Evolutionary conservation across 1,140 invertebrate genomes (phyloP).

Genomic region (Cotesia typhae): DNA sequence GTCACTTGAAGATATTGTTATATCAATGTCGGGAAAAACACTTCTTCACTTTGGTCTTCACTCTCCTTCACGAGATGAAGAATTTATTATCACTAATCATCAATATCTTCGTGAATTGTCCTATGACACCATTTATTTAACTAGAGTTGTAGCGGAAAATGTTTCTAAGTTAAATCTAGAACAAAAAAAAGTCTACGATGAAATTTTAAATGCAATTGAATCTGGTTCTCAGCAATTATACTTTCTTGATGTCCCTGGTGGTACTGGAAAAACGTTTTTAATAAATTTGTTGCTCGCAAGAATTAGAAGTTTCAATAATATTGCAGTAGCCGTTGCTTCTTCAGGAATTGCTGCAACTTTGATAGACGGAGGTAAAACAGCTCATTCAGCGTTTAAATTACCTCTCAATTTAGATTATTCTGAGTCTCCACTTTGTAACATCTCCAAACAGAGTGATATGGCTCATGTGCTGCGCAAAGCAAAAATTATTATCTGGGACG

Average conservation of each 20-base stretch:
- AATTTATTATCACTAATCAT: background rate
- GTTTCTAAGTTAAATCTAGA: conserved; percentile 32
- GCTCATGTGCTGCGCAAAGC: conserved; percentile 38
- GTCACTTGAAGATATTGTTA: conserved; percentile 12
- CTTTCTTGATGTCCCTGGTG: too few relatives aligned
- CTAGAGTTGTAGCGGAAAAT: conserved; percentile 17
- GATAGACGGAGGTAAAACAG: conserved; percentile 44
- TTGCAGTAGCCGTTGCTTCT: conserved; percentile 39
- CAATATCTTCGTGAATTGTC: background rate
- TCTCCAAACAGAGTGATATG: conserved; percentile 41
- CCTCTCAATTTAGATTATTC: conserved; percentile 43
- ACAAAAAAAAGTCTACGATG: background rate
- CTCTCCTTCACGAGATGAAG: background rate
- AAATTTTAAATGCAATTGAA: too few relatives aligned
- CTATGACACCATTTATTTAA: background rate
- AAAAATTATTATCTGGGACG: too few relatives aligned
- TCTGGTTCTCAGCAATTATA: too few relatives aligned
- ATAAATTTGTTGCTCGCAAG: too few relatives aligned
- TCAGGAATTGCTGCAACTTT: conserved; percentile 51
- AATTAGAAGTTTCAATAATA: conserved; percentile 17
- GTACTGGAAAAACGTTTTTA: too few relatives aligned
- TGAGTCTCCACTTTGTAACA: conserved; percentile 45
- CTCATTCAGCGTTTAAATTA: conserved; percentile 47
- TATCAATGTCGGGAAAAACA: conserved; percentile 21
- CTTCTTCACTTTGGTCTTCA: background rate